A percentile compares a stretch with the other conserved stretches of the same genome.
phyloP scores from a whole-genome alignment of 2,888 invertebrate species.

The Tenthredo amoena region DNA sequence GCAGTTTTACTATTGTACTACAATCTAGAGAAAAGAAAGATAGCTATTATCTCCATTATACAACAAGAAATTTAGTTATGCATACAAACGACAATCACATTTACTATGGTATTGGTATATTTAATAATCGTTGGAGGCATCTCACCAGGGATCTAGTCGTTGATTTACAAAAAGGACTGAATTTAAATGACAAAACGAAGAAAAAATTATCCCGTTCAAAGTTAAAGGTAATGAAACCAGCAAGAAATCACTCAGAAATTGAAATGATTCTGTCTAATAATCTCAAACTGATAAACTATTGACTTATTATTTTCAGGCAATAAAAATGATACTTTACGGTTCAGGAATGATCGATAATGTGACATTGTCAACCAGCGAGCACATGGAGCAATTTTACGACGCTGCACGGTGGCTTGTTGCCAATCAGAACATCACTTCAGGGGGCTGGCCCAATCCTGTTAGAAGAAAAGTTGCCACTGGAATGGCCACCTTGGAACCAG shows the following conservation, averaged over 20 bases:
- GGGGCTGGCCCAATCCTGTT: constrained; percentile 97
- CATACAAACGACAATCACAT: constrained; percentile 87
- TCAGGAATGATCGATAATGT: constrained; percentile 88
- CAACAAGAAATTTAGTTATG: constrained; percentile 87
- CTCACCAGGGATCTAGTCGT: constrained; percentile 93
- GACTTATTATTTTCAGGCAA: constrained; percentile 78
- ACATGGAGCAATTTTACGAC: constrained; percentile 94
- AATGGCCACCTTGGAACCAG: constrained; percentile 89
- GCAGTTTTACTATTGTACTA: constrained; percentile 89
- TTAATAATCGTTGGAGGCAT: constrained; percentile 85
- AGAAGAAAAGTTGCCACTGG: constrained; percentile 87
- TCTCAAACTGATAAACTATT: background rate
- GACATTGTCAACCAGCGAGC: constrained; percentile 90
- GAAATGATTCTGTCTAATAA: background rate
- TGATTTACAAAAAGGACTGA: constrained; percentile 95
- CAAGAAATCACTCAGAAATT: background rate
- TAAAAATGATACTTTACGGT: constrained; percentile 85
- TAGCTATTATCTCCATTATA: constrained; percentile 90
- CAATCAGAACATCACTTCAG: constrained; percentile 90
- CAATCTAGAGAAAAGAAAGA: constrained; percentile 90
- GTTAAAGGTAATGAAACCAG: constrained; percentile 80
- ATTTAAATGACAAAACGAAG: constrained; percentile 84
- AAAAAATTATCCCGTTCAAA: constrained; percentile 86
- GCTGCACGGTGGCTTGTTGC: constrained; percentile 96
- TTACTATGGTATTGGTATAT: constrained; percentile 90